Evolutionary conservation across 2,888 invertebrate species (phyloP), one percentile per base, ranked within the genome.

Genomic region (Drosophila neutralis): DNA sequence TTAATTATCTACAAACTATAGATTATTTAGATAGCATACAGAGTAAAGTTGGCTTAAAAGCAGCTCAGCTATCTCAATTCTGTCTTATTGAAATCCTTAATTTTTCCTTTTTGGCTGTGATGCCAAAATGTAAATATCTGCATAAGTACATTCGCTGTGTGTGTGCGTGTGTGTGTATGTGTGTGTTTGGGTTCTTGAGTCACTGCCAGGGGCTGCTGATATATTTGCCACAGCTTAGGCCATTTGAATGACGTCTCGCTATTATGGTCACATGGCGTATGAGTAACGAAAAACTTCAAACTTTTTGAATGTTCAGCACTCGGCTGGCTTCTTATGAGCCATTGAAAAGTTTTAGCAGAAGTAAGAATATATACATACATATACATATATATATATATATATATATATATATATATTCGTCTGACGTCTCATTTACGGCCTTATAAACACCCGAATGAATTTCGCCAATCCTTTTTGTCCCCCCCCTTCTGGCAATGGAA

Each of bases 341-440:
- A 64, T 31, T 42, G 35, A n/a, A 63, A 60, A 42, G 40, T 53
- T 68, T 60, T 18, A 4, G 24, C 24, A 45, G 45, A 45, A 45
- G 15, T 24, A 24, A 2, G 15, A 24, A 4, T 15, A 24, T 42
- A 52, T 11, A 45, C 15, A 40, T n/a, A 48, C 33, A 49, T 15
- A 15, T 13, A 27, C 7, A 21, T 8, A 35, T 13, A n/a, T 29
- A 27, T 3, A 29, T 60, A 7, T 49, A 33, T 61, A 54, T 62
- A 58, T 48, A 11, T 59, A 27, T 35, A 31, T 36, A 8, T 61
- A 52, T 64, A 58, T 65, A 69, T 69, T 69, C 78, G 65, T 68
- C 61, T 80, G 85, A 79, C 83, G 79, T 74, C 78, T 84, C 79
- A 76, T 85, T 85, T 85, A 81, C 74, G 81, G 87, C 76, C 78